Conservation (phyloP, 2,888 invertebrate species). For the Cancer borealis region DNA sequence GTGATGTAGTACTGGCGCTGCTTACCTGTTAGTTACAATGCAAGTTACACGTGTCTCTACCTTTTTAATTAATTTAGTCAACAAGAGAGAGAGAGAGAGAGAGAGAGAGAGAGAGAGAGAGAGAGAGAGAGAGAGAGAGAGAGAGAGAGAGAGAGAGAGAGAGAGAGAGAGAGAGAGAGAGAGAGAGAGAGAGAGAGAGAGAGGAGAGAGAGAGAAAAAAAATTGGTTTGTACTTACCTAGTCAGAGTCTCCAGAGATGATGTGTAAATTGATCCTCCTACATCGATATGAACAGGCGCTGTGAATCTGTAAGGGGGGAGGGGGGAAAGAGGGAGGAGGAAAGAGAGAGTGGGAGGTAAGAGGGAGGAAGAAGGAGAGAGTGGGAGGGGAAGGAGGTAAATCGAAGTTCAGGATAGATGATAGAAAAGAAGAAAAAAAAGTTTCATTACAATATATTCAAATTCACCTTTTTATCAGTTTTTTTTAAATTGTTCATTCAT, state of each 20-base stretch:
- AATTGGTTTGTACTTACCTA: slow-evolving; percentile 84
- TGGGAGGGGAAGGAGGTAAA: not conserved
- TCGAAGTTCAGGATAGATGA: not conserved
- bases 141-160: slow-evolving; percentile 33
- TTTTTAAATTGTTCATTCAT: not conserved
- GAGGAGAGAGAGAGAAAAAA: not conserved
- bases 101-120: slow-evolving; percentile 40
- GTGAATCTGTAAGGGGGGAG: slow-evolving; percentile 83
- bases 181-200: no score
- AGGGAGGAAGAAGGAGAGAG: not conserved
- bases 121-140: slow-evolving; percentile 40
- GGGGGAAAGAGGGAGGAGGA: not conserved
- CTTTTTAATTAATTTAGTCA: not conserved
- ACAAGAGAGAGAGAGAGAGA: not conserved
- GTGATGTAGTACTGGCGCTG: not conserved
- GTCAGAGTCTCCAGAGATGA: slow-evolving; percentile 97
- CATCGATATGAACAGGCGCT: slow-evolving; percentile 98
- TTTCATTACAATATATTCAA: not conserved
- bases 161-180: not conserved
- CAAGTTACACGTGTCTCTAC: no score
- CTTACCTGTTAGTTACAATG: not conserved
- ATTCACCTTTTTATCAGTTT: not conserved
- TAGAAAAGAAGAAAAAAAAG: not conserved
- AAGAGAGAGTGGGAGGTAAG: not conserved
- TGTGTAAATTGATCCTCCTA: slow-evolving; percentile 97